A percentile compares a stretch with the other conserved stretches of the same genome.
These are phyloP conservation scores for Laticauda laticaudata DNA, from an alignment of 2,113 vertebrate genomes.

Conservation along the genomic window DNA sequence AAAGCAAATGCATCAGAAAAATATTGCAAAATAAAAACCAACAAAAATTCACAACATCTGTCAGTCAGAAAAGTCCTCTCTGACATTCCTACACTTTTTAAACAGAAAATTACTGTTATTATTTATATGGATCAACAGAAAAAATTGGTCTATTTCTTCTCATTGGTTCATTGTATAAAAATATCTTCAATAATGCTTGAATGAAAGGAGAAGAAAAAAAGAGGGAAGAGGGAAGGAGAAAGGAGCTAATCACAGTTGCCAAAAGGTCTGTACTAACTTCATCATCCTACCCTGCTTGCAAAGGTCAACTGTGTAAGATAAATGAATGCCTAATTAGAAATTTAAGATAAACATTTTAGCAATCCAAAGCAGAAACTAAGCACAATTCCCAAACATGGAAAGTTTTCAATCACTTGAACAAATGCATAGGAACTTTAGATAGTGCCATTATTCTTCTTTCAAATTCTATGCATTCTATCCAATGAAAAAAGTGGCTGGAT, in stretches of 20 bases:
- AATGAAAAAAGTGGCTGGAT: not conserved
- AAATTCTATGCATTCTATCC: not conserved
- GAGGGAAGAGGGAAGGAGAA: not conserved
- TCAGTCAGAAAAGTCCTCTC: not conserved
- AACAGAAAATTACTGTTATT: not conserved
- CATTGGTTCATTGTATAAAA: not conserved
- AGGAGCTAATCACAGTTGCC: not conserved
- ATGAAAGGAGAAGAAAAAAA: not conserved
- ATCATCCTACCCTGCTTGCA: not conserved
- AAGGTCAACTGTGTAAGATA: not conserved
- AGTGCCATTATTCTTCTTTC: not conserved
- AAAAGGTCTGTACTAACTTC: not conserved
- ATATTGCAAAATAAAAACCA: not conserved
- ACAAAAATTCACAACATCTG: not conserved
- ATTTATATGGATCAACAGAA: not conserved
- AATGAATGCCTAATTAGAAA: not conserved
- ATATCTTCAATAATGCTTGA: not conserved
- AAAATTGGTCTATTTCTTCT: not conserved
- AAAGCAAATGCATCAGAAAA: not conserved
- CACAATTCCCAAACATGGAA: not conserved
- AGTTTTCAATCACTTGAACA: not conserved
- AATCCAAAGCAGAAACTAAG: not conserved
- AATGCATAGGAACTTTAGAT: not conserved
- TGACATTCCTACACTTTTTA: not conserved
- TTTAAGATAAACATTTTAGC: not conserved